phyloP scores from a whole-genome alignment of 1,140 invertebrate species.

The Carcinoscorpius rotundicauda region DNA sequence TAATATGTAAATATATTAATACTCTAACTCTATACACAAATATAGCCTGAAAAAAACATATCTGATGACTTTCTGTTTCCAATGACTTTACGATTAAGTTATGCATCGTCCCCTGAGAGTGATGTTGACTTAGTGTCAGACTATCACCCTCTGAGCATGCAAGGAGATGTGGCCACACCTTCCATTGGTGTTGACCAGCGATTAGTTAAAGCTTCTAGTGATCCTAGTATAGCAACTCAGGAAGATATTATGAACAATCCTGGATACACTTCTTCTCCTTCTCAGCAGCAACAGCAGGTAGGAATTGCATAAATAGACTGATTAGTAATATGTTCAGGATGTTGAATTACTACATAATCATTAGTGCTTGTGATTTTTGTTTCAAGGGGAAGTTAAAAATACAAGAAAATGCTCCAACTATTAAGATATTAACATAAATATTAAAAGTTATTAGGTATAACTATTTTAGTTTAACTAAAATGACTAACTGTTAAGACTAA shows the following conservation, averaged over 20 bases:
- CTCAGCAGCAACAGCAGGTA: too few species aligned
- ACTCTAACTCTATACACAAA: too few species aligned
- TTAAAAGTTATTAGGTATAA: too few species aligned
- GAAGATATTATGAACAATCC: slow-evolving; percentile 32
- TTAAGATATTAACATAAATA: too few species aligned
- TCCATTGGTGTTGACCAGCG: slow-evolving; percentile 34
- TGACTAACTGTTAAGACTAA: too few species aligned
- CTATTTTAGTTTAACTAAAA: too few species aligned
- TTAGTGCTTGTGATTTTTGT: background rate
- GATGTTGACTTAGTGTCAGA: slow-evolving; percentile 72
- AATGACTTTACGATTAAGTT: slow-evolving; percentile 88
- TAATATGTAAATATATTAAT: too few species aligned
- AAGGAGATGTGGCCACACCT: slow-evolving; percentile 33
- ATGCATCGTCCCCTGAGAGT: slow-evolving; percentile 88
- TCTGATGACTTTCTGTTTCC: slow-evolving; percentile 89
- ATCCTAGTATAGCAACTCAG: slow-evolving; percentile 66
- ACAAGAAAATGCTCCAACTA: too few species aligned
- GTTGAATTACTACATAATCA: background rate
- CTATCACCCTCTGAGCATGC: slow-evolving; percentile 31
- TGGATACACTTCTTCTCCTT: too few species aligned
- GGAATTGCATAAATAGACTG: too few species aligned
- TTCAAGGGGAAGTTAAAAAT: too few species aligned
- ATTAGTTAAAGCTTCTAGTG: slow-evolving; percentile 67
- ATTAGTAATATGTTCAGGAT: too few species aligned
- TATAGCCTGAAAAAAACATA: slow-evolving; percentile 37